These are phyloP conservation scores for Lasioglossum albipes DNA, from an alignment of 1,140 invertebrate species.

Conservation along the genomic window DNA sequence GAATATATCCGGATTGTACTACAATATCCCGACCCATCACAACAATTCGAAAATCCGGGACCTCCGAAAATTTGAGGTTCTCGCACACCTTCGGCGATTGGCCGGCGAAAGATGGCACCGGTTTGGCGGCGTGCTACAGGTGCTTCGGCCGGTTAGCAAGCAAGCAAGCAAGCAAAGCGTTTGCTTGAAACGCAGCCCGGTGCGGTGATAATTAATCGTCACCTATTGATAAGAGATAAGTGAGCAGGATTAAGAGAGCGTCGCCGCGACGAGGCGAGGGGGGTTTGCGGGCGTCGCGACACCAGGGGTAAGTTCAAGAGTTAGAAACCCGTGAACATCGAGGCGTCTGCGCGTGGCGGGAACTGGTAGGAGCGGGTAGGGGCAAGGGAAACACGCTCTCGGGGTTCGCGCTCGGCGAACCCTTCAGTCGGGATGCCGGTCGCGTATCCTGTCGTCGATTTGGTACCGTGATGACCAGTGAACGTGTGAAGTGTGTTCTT, in stretches of 20 bases:
- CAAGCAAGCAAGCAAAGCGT: conserved; percentile 3
- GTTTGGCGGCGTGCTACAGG: conserved; percentile 29
- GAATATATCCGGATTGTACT: no score
- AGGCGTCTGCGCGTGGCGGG: conserved; percentile 59
- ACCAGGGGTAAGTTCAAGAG: conserved; percentile 39
- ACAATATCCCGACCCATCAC: no score
- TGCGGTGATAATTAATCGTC: conserved; percentile 72
- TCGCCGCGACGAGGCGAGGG: no score
- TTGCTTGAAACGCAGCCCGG: not conserved
- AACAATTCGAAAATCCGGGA: no score
- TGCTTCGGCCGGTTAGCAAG: conserved; percentile 25
- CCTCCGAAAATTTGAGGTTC: no score
- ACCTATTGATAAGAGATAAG: conserved; percentile 73
- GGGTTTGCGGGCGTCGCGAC: not conserved
- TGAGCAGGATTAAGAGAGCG: conserved; percentile 61
- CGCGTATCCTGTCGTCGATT: conserved; percentile 70
- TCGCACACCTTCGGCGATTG: no score
- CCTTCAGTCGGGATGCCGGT: conserved; percentile 79
- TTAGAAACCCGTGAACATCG: conserved; percentile 40
- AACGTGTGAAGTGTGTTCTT: conserved; percentile 61
- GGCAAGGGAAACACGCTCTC: conserved; percentile 62
- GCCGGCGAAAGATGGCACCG: not conserved
- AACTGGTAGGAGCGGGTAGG: conserved; percentile 25
- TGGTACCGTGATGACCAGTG: conserved; percentile 73
- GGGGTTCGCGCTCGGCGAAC: conserved; percentile 43